phyloP scores from a whole-genome alignment of 2,888 invertebrate genomes.

The Escarpia spicata region DNA sequence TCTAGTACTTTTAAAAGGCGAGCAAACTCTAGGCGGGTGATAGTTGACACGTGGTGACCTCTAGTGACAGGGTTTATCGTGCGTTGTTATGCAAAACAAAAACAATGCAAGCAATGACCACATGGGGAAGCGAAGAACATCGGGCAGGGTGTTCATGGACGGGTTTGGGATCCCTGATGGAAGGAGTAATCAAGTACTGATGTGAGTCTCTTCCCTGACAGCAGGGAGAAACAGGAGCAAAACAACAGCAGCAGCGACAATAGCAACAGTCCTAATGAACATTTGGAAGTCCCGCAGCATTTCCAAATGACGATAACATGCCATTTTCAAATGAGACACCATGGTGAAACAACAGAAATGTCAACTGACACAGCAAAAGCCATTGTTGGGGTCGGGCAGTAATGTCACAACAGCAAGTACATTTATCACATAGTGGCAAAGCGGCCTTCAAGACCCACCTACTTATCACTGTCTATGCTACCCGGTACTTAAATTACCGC shows the following conservation, averaged over 20 bases:
- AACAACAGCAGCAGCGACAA: too few relatives aligned
- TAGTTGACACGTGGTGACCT: not conserved
- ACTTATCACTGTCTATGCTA: too few relatives aligned
- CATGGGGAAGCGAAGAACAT: not conserved
- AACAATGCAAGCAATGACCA: not conserved
- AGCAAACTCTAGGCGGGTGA: not conserved
- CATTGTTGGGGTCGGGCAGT: not conserved
- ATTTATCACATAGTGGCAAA: not conserved
- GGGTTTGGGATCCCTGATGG: too few relatives aligned
- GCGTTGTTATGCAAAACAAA: not conserved
- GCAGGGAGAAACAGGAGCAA: too few relatives aligned
- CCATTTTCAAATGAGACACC: not conserved
- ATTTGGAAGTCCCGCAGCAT: not conserved
- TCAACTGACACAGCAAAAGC: not conserved
- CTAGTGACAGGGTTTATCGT: conserved; percentile 1
- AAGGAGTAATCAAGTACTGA: too few relatives aligned
- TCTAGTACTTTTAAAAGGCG: not conserved
- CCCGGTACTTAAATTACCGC: too few relatives aligned
- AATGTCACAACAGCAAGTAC: not conserved
- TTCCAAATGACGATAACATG: not conserved
- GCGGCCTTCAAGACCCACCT: too few relatives aligned
- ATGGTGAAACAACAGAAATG: not conserved
- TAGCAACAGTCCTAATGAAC: not conserved
- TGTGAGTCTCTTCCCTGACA: too few relatives aligned
- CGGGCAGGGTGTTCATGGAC: not conserved